A percentile compares a stretch with the other conserved stretches of the same genome.
Evolutionary conservation across 2,888 invertebrate genomes (phyloP).

Genomic region (Spilarctia lutea): DNA sequence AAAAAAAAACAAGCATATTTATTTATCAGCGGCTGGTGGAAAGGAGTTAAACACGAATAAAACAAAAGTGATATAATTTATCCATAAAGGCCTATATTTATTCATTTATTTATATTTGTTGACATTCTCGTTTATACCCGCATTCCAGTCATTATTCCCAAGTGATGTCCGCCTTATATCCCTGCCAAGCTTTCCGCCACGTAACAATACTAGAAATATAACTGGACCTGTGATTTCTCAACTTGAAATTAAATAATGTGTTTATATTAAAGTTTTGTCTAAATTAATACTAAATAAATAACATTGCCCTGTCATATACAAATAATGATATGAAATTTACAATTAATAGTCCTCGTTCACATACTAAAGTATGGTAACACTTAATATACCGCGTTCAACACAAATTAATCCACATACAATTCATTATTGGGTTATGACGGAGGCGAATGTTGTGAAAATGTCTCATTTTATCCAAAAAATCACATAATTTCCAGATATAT

Average conservation of each 20-base stretch:
- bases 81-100: slow-evolving; percentile 81
- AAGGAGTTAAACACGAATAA: slow-evolving; percentile 24
- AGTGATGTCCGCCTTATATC: slow-evolving; percentile 5
- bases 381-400: background rate
- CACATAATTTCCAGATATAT: slow-evolving; percentile 8
- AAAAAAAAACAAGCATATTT: too few relatives aligned
- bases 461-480: background rate
- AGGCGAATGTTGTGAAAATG: background rate
- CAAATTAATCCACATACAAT: background rate
- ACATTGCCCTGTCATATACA: slow-evolving; percentile 3
- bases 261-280: background rate
- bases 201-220: slow-evolving; percentile 8
- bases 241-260: background rate
- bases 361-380: background rate
- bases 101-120: slow-evolving; percentile 71
- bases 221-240: slow-evolving; percentile 8
- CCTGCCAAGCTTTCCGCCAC: slow-evolving; percentile 1
- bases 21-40: too few relatives aligned
- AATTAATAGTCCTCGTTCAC: background rate
- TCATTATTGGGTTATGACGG: background rate
- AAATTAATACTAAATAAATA: slow-evolving; percentile 4
- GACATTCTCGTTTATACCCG: slow-evolving; percentile 67
- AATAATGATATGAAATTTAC: slow-evolving; percentile 1
- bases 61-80: slow-evolving; percentile 64
- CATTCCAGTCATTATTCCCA: slow-evolving; percentile 20